Evolutionary conservation across 2,888 invertebrate species (phyloP).

Genomic region (Apantesis nais): DNA sequence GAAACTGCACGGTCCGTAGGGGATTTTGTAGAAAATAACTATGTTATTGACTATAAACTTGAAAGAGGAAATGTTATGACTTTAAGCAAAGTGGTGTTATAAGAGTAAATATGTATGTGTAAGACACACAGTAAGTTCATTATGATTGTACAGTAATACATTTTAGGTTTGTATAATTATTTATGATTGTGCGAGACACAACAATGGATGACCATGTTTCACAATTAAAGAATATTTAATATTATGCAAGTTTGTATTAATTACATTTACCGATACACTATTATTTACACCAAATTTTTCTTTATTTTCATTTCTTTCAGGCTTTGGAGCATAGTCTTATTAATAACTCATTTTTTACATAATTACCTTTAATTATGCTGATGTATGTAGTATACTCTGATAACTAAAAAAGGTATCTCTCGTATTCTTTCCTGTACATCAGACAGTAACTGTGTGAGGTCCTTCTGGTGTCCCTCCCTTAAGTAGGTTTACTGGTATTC

Average conservation of each 20-base stretch:
- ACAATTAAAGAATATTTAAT: constrained; percentile 38
- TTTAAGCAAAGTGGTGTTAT: constrained; percentile 30
- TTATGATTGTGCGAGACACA: constrained; percentile 54
- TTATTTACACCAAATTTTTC: background rate
- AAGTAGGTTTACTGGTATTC: too few relatives aligned
- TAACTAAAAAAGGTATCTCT: too few relatives aligned
- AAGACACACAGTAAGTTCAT: constrained; percentile 50
- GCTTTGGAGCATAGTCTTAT: too few relatives aligned
- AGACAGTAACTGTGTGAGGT: too few relatives aligned
- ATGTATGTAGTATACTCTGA: too few relatives aligned
- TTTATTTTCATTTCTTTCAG: too few relatives aligned
- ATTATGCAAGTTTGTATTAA: constrained; percentile 32
- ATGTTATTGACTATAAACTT: constrained; percentile 24
- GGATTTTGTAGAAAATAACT: constrained; percentile 25
- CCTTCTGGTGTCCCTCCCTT: too few relatives aligned
- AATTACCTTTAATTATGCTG: too few relatives aligned
- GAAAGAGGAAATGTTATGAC: constrained; percentile 27
- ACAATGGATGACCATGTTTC: constrained; percentile 38
- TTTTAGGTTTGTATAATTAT: constrained; percentile 24
- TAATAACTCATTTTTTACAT: too few relatives aligned
- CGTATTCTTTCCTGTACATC: too few relatives aligned
- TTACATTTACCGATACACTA: constrained; percentile 52
- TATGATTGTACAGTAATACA: constrained; percentile 36
- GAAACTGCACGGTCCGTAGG: constrained; percentile 75
- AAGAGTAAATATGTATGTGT: constrained; percentile 58